phyloP scores from a whole-genome alignment of 2,113 vertebrate genomes.

The Tyrannus savana region DNA sequence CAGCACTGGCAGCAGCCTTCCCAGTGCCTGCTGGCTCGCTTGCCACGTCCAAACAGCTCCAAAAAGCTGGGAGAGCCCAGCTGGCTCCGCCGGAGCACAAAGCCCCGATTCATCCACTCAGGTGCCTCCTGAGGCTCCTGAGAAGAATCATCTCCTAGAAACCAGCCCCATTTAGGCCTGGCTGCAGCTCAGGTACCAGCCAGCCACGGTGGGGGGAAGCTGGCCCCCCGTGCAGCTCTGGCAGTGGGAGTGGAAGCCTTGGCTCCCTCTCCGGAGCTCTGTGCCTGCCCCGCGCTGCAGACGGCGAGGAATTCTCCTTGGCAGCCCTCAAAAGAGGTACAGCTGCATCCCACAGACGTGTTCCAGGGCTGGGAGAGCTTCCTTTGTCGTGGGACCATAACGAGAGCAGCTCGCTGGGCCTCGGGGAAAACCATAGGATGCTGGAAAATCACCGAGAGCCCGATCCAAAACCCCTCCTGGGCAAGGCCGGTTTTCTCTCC shows the following conservation, averaged over 20 bases:
- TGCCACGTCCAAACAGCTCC: not conserved
- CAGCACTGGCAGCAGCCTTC: not conserved
- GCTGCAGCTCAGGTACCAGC: not conserved
- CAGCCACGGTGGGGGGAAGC: not conserved
- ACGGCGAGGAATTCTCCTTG: constrained; percentile 25
- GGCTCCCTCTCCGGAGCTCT: not conserved
- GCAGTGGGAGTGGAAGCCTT: not conserved
- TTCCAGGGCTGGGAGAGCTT: not conserved
- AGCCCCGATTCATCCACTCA: not conserved
- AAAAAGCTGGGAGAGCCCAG: not conserved
- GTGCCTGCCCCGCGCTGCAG: not conserved
- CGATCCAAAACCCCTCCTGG: not conserved
- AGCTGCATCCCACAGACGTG: not conserved
- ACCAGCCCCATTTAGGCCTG: not conserved
- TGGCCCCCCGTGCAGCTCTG: not conserved
- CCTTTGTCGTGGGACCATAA: not conserved
- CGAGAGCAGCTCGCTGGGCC: not conserved
- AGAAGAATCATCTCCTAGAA: not conserved
- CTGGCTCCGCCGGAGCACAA: not conserved
- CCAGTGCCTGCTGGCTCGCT: rapidly evolving
- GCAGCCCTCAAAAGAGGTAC: not conserved
- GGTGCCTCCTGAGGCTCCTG: not conserved
- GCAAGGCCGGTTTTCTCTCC: not conserved
- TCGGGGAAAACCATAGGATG: not conserved
- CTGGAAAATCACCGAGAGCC: not conserved